These are phyloP conservation scores for Phocoena phocoena DNA, from an alignment of 2,113 vertebrate genomes.

Conservation along the genomic window DNA sequence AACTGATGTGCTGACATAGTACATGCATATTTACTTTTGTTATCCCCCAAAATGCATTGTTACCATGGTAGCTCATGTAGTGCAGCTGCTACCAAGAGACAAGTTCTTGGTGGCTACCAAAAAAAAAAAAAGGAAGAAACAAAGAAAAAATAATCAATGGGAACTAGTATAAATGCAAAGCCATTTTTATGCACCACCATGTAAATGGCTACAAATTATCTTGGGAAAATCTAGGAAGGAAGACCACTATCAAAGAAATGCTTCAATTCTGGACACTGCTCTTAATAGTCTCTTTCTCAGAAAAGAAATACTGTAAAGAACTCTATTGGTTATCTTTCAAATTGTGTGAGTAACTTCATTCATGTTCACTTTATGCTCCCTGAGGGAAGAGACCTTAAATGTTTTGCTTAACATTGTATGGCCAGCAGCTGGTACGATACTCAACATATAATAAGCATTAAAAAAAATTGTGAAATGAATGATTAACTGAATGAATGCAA, in stretches of 20 bases:
- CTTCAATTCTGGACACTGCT: neutral
- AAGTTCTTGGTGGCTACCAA: conserved; percentile 13
- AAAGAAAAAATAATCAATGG: conserved; percentile 47
- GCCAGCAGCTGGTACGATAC: neutral
- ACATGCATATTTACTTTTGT: conserved; percentile 65
- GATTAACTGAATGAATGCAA: neutral
- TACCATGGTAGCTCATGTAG: conserved; percentile 68
- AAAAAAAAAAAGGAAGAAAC: neutral
- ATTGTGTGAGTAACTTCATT: neutral
- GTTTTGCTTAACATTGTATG: neutral
- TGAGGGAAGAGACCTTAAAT: neutral
- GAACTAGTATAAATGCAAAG: conserved; percentile 49
- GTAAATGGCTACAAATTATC: neutral
- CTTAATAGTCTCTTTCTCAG: neutral
- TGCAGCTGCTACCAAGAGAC: conserved; percentile 23
- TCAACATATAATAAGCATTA: neutral
- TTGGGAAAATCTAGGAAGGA: neutral
- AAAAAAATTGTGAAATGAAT: neutral
- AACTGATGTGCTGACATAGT: conserved; percentile 55
- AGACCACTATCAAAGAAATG: neutral
- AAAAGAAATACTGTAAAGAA: neutral
- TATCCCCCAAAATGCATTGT: conserved; percentile 59
- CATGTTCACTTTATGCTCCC: neutral
- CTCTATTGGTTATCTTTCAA: neutral
- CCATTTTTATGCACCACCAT: neutral